These are phyloP conservation scores for Mus spicilegus DNA, from an alignment of 2,113 vertebrate species.

Conservation along the genomic window DNA sequence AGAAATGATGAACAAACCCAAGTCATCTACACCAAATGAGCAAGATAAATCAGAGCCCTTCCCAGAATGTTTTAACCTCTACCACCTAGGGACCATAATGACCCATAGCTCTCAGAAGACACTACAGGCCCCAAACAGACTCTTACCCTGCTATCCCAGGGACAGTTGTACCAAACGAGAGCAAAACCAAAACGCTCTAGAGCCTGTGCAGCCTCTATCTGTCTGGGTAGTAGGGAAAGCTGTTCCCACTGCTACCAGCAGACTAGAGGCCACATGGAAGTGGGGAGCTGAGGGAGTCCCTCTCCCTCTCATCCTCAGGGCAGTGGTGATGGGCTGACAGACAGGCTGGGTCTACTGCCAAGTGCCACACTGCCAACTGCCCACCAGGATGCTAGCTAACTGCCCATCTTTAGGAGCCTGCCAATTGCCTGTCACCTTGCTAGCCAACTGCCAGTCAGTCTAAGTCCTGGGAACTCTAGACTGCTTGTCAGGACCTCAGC, in stretches of 20 bases:
- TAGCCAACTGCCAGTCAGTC: constrained; percentile 57
- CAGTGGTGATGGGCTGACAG: neutral
- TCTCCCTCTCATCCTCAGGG: neutral
- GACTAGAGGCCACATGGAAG: neutral
- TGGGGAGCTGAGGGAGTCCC: neutral
- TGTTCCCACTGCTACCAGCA: neutral
- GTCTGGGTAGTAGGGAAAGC: neutral
- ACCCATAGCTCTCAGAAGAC: neutral
- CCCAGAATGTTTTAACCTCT: neutral
- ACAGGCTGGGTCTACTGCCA: neutral
- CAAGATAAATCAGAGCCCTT: neutral
- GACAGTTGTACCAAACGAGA: neutral
- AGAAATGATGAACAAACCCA: neutral
- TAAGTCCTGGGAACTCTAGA: constrained; percentile 46
- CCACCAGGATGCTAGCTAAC: constrained; percentile 40
- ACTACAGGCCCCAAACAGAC: neutral
- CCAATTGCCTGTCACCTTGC: constrained; percentile 28
- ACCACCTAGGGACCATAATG: too few relatives aligned
- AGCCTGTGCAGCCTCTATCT: neutral
- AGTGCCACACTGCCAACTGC: neutral
- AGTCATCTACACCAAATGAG: neutral
- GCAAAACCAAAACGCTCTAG: neutral
- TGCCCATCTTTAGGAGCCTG: constrained; percentile 40
- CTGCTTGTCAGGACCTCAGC: neutral
- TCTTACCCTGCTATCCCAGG: neutral